Base-by-base conservation (phyloP, 2,888 invertebrate genomes). In the Mamestra brassicae region DNA sequence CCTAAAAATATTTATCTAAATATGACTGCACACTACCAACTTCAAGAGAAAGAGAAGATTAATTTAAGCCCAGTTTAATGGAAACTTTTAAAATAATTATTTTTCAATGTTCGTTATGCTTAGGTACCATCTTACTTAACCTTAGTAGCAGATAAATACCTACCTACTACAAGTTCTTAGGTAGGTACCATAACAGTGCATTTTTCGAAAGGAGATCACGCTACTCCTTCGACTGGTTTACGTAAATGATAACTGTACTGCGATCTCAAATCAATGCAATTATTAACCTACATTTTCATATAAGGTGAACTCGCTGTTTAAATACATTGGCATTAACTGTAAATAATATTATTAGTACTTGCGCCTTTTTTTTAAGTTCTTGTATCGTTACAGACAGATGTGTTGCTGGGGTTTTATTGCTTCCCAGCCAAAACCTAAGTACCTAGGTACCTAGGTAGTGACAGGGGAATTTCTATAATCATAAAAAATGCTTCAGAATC, bases 201-300 rank as follows among this genome's bases (percentile, higher is more conserved):
- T 52, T 64, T 45, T 66, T 70, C 34, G 65, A 74, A 81, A 80
- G 81, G 63, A 52, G 74, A 74, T 38, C 69, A 26, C 55, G 13
- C 47, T 26, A 55, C 73, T 69, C 42, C 17, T 45, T 57, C 50
- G 17, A 67, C 84, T 80, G 66, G 84, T 80, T 81, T 64, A 55
- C n/a, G 11, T 42, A 58, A 64, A 71, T 34, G 11, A 65, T 50
- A 74, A 63, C 84, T 63, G 79, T 78, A 66, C 45, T 13, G 13
- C 55, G 62, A 47, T 47, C 71, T 54, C 61, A 15, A 54, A n/a
- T 69, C 15, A 61, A 70, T 36, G 57, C 57, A 68, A 72, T 70
- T 83, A 66, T 64, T 67, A 55, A 13, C 57, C 11, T 36, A 42
- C 34, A 45, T 80, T 36, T 52, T 17, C 6, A 3, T 52, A 52